Evolutionary conservation across 2,113 vertebrate genomes (phyloP).

Genomic region (Oenanthe oenanthe): DNA sequence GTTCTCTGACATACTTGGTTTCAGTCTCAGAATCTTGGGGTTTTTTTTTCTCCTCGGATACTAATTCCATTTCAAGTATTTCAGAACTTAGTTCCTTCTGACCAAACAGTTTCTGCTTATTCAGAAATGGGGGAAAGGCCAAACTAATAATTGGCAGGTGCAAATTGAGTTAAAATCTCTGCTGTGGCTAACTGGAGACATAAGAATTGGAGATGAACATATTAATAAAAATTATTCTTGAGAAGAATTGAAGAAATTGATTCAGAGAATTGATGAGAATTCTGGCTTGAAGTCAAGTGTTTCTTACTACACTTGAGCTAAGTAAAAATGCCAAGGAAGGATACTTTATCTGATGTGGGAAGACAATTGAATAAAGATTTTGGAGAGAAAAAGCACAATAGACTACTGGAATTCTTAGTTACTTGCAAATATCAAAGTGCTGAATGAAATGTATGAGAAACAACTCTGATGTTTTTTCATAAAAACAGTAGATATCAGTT

Average conservation of each 20-base stretch:
- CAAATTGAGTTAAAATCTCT: neutral
- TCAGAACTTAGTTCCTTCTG: neutral
- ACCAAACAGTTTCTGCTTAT: neutral
- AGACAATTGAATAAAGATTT: neutral
- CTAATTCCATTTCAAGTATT: neutral
- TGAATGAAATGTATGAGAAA: neutral
- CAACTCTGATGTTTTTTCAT: too few species aligned
- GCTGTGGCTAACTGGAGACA: neutral
- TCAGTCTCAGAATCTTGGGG: neutral
- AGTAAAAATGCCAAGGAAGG: neutral
- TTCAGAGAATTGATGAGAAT: neutral
- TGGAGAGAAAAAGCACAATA: neutral
- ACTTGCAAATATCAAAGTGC: neutral
- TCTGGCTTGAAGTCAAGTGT: neutral
- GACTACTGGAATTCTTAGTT: neutral
- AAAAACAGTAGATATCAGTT: too few species aligned
- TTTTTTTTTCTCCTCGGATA: neutral
- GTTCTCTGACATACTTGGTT: slow-evolving; percentile 7
- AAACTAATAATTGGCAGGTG: neutral
- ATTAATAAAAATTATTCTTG: neutral
- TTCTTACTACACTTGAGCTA: neutral
- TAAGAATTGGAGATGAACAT: neutral
- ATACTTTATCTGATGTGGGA: neutral
- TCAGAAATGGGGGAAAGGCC: neutral
- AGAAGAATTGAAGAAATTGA: neutral